These are phyloP conservation scores for Panonychus citri DNA, from an alignment of 1,140 invertebrate species.

Conservation along the genomic window DNA sequence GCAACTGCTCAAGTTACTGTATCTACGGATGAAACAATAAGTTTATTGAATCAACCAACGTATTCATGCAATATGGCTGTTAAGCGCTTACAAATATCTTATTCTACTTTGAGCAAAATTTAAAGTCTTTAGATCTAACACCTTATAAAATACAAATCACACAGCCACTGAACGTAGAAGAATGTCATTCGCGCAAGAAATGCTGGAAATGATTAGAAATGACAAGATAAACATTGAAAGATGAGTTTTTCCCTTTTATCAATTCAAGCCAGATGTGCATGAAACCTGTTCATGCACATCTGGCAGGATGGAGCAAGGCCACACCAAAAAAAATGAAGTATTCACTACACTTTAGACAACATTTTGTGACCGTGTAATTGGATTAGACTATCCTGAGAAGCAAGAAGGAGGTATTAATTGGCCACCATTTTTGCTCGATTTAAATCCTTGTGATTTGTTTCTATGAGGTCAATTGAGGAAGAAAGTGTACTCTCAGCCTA, in stretches of 20 bases:
- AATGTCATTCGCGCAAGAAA: neutral
- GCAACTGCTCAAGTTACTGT: too few relatives aligned
- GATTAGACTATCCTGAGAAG: neutral
- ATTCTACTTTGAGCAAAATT: neutral
- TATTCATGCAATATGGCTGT: too few relatives aligned
- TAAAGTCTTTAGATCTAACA: neutral
- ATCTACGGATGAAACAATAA: too few relatives aligned
- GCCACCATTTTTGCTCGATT: conserved; percentile 1
- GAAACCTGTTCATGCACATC: conserved; percentile 1
- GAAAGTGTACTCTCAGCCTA: neutral
- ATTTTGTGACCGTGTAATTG: neutral
- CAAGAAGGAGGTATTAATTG: neutral
- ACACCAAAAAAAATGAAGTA: neutral
- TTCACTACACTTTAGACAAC: neutral
- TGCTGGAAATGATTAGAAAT: neutral
- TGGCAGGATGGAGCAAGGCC: conserved; percentile 3
- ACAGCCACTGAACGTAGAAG: neutral
- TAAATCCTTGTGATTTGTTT: neutral
- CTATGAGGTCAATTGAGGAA: neutral
- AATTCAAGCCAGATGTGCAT: neutral
- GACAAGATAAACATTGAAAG: neutral
- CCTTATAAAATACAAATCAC: neutral
- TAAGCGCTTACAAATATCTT: too few relatives aligned
- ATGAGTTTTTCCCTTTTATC: neutral
- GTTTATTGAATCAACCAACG: too few relatives aligned